Conservation (phyloP, 2,113 vertebrate genomes). For the Aegotheles bennettii region DNA sequence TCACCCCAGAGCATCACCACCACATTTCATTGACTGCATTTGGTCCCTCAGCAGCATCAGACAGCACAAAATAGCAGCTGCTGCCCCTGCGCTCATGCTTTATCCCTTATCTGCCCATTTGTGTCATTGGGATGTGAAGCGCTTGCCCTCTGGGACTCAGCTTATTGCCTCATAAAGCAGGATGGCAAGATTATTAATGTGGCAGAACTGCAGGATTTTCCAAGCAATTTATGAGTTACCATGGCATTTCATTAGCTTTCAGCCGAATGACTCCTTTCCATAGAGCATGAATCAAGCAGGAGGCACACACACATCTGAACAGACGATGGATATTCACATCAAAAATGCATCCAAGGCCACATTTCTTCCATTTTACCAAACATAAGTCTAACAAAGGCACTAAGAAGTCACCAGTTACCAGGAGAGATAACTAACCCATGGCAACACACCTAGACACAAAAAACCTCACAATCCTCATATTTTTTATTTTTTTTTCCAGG, state of each 20-base stretch:
- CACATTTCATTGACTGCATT: not conserved
- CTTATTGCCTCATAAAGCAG: conserved; percentile 46
- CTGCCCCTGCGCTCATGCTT: not conserved
- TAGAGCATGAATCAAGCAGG: not conserved
- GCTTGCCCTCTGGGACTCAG: not conserved
- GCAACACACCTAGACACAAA: not conserved
- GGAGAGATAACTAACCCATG: not conserved
- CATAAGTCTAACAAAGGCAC: not conserved
- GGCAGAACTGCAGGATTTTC: conserved; percentile 32
- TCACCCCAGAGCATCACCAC: not conserved
- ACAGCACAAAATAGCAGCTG: not conserved
- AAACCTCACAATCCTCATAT: not conserved
- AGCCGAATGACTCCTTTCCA: not conserved
- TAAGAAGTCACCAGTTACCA: not conserved
- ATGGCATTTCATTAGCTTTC: conserved; percentile 33
- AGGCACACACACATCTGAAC: not conserved
- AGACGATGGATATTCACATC: not conserved
- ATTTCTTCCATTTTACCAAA: not conserved
- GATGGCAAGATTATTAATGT: conserved; percentile 43
- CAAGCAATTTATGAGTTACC: conserved; percentile 39
- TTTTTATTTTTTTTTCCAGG: not conserved
- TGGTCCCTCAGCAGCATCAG: not conserved
- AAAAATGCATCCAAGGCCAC: not conserved
- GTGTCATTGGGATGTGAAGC: not conserved
- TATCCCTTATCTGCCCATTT: not conserved